Evolutionary conservation across 2,888 invertebrate genomes (phyloP), one percentile per base, ranked within the genome.

Genomic region (Calliphora vomitoria): DNA sequence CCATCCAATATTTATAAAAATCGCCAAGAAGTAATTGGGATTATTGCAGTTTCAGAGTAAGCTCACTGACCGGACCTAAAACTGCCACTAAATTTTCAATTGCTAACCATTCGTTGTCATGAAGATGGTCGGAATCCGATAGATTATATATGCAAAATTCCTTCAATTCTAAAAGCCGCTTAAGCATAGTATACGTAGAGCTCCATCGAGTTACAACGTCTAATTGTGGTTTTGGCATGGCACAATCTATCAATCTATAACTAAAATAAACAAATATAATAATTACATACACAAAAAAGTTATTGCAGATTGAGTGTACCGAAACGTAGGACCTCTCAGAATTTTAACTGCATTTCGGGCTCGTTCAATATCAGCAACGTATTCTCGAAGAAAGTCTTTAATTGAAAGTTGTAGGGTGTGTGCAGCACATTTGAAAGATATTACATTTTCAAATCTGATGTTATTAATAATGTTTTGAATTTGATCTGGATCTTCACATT

Each of bases 341-440:
- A 47, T 13, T 68, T 68, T 68, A 20, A 68, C 68, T 44, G 44
- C 18, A 44, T 44, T 68, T n/a, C 68, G 44, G 44, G 44, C 44
- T 47, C 47, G 44, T 8, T 68, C 35, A 25, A 68, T 25, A 68
- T 68, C 47, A 18, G 25, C 4, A 38, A 47, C 41, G 8, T n/a
- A 68, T 13, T 68, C 47, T 13, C 25, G 20, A 38, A 72, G 55
- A 72, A 55, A 72, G 53, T 72, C 71, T 72, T 72, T 55, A 15
- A 55, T 55, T 53, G 71, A 31, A 10, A 72, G 20, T 53, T 72
- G 71, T 6, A 71, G 53, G 4, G 58, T 58, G 13, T 58, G 58
- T 20, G 58, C 25, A 58, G 58, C 58, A 58, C 58, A 58, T 58
- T 58, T 58, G 11, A 25, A 11, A 8, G 58, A 58, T 10, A 25